Conservation (phyloP, 2,797 vertebrate genomes). For the Channallabes apus region DNA sequence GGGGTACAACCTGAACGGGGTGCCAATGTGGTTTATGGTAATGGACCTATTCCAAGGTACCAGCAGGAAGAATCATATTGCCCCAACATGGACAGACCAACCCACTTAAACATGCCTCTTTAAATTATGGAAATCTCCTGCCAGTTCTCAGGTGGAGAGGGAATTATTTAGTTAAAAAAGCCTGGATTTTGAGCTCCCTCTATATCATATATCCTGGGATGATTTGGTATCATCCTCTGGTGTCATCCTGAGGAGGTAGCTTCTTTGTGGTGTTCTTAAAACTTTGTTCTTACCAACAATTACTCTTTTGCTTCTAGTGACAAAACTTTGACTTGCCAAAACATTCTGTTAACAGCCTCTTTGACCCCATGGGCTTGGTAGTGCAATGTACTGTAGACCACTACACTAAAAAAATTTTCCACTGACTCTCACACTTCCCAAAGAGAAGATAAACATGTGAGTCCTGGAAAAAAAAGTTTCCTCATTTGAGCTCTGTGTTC, state of each 20-base stretch:
- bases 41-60: too few relatives aligned
- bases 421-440: slow-evolving; percentile 25
- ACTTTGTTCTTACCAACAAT: not conserved
- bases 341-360: not conserved
- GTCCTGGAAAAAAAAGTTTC: slow-evolving; percentile 4
- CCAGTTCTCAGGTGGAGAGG: too few relatives aligned
- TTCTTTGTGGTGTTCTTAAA: not conserved
- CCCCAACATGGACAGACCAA: too few relatives aligned
- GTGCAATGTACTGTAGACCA: too few relatives aligned
- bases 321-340: not conserved
- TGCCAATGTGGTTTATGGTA: too few relatives aligned
- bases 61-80: too few relatives aligned
- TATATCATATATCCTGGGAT: too few relatives aligned
- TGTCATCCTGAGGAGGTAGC: not conserved
- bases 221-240: not conserved
- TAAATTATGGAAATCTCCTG: too few relatives aligned
- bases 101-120: too few relatives aligned
- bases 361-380: not conserved
- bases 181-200: too few relatives aligned
- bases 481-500: not conserved
- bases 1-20: too few relatives aligned
- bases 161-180: too few relatives aligned
- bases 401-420: slow-evolving; percentile 2
- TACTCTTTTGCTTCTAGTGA: not conserved
- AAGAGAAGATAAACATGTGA: slow-evolving; percentile 6